Evolutionary conservation across 2,113 vertebrate genomes (phyloP).

Genomic region (Penelope pileata): DNA sequence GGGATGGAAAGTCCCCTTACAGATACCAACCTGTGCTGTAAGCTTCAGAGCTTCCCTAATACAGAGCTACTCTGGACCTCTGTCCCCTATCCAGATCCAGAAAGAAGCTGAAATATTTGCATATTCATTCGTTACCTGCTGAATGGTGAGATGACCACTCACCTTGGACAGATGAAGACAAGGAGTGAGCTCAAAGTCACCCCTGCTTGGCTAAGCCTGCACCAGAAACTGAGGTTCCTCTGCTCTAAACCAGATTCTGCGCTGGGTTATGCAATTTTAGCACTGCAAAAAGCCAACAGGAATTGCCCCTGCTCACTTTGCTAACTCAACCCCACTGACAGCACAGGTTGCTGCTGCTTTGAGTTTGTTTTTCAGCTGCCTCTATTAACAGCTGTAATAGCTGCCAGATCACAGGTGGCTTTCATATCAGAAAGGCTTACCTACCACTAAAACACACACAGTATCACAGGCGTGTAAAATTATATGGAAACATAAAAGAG

Average conservation of each 20-base stretch:
- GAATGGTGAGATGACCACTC: not conserved
- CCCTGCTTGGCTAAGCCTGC: not conserved
- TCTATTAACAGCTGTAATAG: not conserved
- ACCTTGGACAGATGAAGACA: not conserved
- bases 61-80: not conserved
- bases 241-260: not conserved
- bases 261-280: not conserved
- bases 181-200: not conserved
- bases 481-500: not conserved
- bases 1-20: not conserved
- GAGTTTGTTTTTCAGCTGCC: not conserved
- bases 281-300: not conserved
- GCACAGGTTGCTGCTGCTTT: not conserved
- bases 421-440: not conserved
- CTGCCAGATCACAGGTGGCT: not conserved
- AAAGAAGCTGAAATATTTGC: not conserved
- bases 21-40: not conserved
- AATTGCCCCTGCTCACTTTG: not conserved
- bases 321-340: fast-evolving
- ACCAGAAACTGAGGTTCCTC: not conserved
- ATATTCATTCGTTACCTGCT: not conserved
- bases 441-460: not conserved
- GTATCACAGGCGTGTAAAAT: not conserved
- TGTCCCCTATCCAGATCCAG: not conserved
- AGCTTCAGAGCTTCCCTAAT: not conserved